Base-by-base conservation (phyloP, 2,113 vertebrate genomes). In the Syrmaticus mikado region DNA sequence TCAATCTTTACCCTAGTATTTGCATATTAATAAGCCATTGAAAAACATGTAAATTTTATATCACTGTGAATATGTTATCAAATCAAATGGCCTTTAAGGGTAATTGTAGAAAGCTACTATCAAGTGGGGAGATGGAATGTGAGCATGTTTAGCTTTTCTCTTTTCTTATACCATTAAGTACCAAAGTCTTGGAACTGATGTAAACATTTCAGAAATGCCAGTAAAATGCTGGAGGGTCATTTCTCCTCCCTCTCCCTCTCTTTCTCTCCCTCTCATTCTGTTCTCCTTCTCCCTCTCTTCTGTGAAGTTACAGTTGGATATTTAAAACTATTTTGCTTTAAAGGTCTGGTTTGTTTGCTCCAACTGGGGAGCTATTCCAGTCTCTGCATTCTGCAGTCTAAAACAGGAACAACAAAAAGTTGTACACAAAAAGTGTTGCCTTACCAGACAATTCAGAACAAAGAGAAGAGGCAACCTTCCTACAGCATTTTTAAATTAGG, bases 21-120 rank as follows among this genome's bases (percentile, higher is more conserved):
- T 97, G 94, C 96, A 97, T 98, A 94, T 96, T 97, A 97, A 98
- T 95, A 91, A 88, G 79, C 89, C 38, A 97, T 97, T 98, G 90
- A 93, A 92, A 97, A 96, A 90, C 95, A 97, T 98, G 97, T 94
- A 97, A 97, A 97, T 97, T 93, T 92, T 55, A 85, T 85, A 50
- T 58, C 67, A 65, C 91, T 67, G 60, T 95, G 96, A 97, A 97
- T 98, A 87, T 87, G 96, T 97, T 97, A 96, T 90, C 88, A 95
- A 97, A 94, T 97, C 85, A 95, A 97, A 95, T 97, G 91, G 85
- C 83, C 95, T 97, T 94, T 81, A 89, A 88, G 75, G 75, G 58
- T 97, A 94, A 96, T 95, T 95, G 92, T 93, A 93, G 90, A 89
- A 97, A 96, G 77, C 79, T 93, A 46, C 87, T 94, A 1, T 82